A percentile compares a stretch with the other conserved stretches of the same genome.
These are phyloP conservation scores for Cynaeus angustus DNA, from an alignment of 2,888 invertebrate genomes.

Conservation along the genomic window DNA sequence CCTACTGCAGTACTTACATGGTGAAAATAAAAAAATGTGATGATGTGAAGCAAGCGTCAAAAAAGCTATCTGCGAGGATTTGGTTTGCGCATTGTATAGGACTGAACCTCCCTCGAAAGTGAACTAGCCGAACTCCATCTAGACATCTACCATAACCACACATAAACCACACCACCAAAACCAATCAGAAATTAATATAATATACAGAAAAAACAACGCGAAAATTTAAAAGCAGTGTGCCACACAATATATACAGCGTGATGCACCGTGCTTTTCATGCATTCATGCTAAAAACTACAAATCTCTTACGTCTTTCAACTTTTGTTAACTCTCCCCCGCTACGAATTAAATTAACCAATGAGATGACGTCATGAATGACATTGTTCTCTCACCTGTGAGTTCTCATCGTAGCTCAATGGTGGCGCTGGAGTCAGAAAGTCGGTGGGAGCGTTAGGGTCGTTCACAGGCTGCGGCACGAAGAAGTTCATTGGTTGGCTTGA, in stretches of 20 bases:
- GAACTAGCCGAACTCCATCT: conserved; percentile 79
- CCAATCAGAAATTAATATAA: conserved; percentile 40
- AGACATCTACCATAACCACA: conserved; percentile 76
- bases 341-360: conserved; percentile 28
- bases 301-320: conserved; percentile 33
- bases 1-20: conserved; percentile 17
- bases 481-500: conserved; percentile 71
- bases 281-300: conserved; percentile 32
- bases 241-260: conserved; percentile 15
- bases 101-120: conserved; percentile 77
- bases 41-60: conserved; percentile 54
- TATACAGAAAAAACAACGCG: too few relatives aligned
- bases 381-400: conserved; percentile 30
- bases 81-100: conserved; percentile 74
- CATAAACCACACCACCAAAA: conserved; percentile 65
- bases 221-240: conserved; percentile 20
- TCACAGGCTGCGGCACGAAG: conserved; percentile 75
- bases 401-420: conserved; percentile 54
- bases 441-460: conserved; percentile 74
- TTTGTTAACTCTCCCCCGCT: conserved; percentile 40
- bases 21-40: conserved; percentile 47
- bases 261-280: conserved; percentile 35
- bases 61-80: conserved; percentile 67
- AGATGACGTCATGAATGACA: not conserved
- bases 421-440: conserved; percentile 74